Evolutionary conservation across 2,113 vertebrate genomes (phyloP).

Genomic region (Nansenia antarctica): DNA sequence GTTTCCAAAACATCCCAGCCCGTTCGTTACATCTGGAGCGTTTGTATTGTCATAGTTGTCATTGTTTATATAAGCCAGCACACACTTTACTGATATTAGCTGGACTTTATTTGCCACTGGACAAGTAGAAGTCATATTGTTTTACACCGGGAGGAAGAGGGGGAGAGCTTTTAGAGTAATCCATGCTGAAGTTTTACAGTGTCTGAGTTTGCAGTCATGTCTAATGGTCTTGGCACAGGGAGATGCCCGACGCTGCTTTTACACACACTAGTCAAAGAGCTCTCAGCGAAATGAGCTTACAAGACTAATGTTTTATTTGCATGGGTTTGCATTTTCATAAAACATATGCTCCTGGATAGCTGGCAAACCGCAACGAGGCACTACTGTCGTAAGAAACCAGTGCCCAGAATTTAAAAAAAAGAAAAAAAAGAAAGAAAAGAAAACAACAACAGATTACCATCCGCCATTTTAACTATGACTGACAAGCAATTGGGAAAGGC

Average conservation of each 20-base stretch:
- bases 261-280: slow-evolving; percentile 64
- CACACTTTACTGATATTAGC: slow-evolving; percentile 58
- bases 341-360: slow-evolving; percentile 39
- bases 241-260: slow-evolving; percentile 27
- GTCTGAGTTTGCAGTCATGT: slow-evolving; percentile 48
- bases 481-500: slow-evolving; percentile 24
- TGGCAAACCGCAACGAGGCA: slow-evolving; percentile 20
- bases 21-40: neutral
- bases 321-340: slow-evolving; percentile 42
- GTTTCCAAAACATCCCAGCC: neutral
- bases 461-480: slow-evolving; percentile 9
- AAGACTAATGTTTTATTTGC: slow-evolving; percentile 56
- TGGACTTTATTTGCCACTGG: slow-evolving; percentile 59
- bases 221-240: slow-evolving; percentile 61
- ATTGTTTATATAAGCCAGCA: slow-evolving; percentile 49
- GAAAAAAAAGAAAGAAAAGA: slow-evolving; percentile 14
- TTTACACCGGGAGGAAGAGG: slow-evolving; percentile 32
- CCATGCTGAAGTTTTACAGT: slow-evolving; percentile 56
- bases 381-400: too few species aligned
- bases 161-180: slow-evolving; percentile 53
- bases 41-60: slow-evolving; percentile 33
- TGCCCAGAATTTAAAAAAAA: too few species aligned
- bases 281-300: slow-evolving; percentile 66
- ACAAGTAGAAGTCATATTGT: slow-evolving; percentile 44
- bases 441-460: slow-evolving; percentile 2